Evolutionary conservation across 2,797 vertebrate species (phyloP), one percentile per base, ranked within the genome.

Genomic region (Capromys pilorides): DNA sequence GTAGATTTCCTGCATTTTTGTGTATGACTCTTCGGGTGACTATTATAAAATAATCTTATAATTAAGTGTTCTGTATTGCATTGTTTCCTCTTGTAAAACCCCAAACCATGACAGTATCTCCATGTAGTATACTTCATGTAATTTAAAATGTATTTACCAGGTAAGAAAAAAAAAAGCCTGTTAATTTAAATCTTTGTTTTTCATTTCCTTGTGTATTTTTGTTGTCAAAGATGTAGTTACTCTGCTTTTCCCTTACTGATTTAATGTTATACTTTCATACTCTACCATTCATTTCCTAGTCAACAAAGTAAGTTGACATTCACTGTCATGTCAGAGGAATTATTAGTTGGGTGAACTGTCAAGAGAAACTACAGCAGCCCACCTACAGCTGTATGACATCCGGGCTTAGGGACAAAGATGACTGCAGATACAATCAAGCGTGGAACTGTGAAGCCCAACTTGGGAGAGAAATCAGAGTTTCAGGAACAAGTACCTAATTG

Each of bases 101-200:
- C 14, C 54, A 57, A 57, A 19, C 14, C 45, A 83, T 95, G 91
- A 36, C 31, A 62, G 26, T 14, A 12, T 66, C 26, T 88, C 12
- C 54, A 64, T 69, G 28, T 94, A 86, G 69, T 88, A 45, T 3
- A 75, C 28, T 69, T 62, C 26, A 39, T 82, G 28, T 57, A 75
- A 41, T 88, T 92, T 95, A 91, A 91, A 95, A 86, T 83, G 1
- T 10, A 86, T 49, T 82, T 73, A 71, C 14, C 49, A 85, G 8
- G 22, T 88, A 12, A 5, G 66, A n/a, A 92, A 92, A 95, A 8
- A 88, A 26, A 71, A 69, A 69, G 18, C 28, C 75, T 95, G 93
- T 86, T 83, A 73, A 79, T 86, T 83, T 90, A 89, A 92, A 92
- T 61, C 51, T 75, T 96, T 94, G 24, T 14, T n/a, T 95, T 93